Base-by-base conservation (phyloP, 2,113 vertebrate species). In the Nothoprocta pentlandii region DNA sequence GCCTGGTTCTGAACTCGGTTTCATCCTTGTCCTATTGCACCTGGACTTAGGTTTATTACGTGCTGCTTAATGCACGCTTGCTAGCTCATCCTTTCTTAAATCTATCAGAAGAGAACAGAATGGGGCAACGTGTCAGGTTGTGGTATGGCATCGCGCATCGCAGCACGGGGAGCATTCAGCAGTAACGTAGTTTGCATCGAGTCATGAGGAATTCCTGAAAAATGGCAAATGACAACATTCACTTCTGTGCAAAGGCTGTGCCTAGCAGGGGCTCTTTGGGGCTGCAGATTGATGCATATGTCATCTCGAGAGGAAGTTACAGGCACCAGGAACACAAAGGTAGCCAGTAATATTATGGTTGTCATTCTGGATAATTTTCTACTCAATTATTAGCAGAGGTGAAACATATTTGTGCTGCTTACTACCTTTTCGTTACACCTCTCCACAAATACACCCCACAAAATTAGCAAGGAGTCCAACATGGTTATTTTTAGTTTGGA, bases 401-500 rank as follows among this genome's bases (percentile, higher is more conserved):
- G 41, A 80, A 64, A 41, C 77, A 32, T 17, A 3, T 36, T 93
- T 83, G 86, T 77, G 68, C 70, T 58, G 59, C 68, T 88, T 58
- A 16, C 54, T 80, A 51, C 49, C 64, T 85, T 69, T 66, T 73
- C 8, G 47, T 90, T 82, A 49, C 39, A 30, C 1, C 3, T 25
- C 28, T 90, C 67, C 44, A 7, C 59, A 88, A 92, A 82, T 36
- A 44, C 73, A 49, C 14, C 19, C 8, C 91, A 82, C 71, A 81
- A 93, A 95, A 95, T 89, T 89, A 95, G 90, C 78, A 44, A 81
- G 54, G 23, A 61, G 81, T 64, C 74, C 26, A 59, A 78, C 12
- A 56, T 16, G 11, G 85, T 46, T 95, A 85, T 94, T 96, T 94
- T 89, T 87, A 85, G 87, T 59, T 58, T 32, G 71, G 80, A 67